Percentiles rank a stretch among this genome's conserved stretches.
Conservation (phyloP, 2,888 invertebrate species). For the Melinopterus prodromus region DNA sequence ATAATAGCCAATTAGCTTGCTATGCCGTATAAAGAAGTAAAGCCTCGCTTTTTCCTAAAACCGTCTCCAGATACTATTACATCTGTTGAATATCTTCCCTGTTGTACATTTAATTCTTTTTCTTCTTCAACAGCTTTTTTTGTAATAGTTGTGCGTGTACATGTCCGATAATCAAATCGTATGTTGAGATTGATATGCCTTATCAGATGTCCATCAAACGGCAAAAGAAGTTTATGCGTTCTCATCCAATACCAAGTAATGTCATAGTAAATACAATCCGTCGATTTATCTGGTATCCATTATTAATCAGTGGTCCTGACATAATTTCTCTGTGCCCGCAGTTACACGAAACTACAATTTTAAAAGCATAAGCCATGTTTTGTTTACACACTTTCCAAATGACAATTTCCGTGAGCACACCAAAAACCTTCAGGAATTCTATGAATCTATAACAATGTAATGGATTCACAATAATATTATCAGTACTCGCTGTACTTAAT, state of each 20-base stretch:
- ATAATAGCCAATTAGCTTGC: conserved; percentile 37
- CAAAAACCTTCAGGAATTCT: conserved; percentile 38
- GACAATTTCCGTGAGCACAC: conserved; percentile 36
- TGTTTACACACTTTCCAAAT: conserved; percentile 39
- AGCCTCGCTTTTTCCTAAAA: conserved; percentile 34
- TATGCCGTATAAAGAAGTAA: conserved; percentile 38
- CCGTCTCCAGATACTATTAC: conserved; percentile 34
- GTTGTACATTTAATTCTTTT: conserved; percentile 19
- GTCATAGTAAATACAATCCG: too few relatives aligned
- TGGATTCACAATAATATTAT: too few relatives aligned
- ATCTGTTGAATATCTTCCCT: too few relatives aligned
- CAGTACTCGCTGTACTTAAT: too few relatives aligned
- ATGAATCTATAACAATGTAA: too few relatives aligned
- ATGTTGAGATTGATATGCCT: conserved; percentile 40
- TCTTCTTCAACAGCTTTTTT: conserved; percentile 41
- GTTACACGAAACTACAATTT: conserved; percentile 43
- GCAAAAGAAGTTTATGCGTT: conserved; percentile 49
- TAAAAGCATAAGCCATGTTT: conserved; percentile 43
- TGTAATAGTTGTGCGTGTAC: conserved; percentile 37
- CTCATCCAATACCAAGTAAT: conserved; percentile 45
- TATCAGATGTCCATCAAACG: conserved; percentile 46
- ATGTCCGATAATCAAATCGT: conserved; percentile 37
- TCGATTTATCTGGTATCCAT: too few relatives aligned
- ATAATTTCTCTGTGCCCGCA: too few relatives aligned
- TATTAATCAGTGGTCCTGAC: too few relatives aligned